Evolutionary conservation across 2,888 invertebrate species (phyloP).

Genomic region (Macrosoma leucophasiata): DNA sequence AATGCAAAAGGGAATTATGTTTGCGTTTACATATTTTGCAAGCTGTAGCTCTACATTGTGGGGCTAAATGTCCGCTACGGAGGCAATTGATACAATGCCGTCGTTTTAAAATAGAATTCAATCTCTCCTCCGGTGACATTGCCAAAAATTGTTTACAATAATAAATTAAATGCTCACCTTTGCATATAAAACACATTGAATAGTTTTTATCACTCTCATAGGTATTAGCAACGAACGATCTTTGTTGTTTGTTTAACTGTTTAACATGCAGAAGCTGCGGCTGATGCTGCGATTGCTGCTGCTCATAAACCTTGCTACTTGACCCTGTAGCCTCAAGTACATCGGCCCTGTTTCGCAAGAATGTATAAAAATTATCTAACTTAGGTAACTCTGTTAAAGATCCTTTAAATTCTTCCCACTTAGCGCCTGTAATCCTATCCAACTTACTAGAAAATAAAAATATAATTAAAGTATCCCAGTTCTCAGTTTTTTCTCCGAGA

Average conservation of each 20-base stretch:
- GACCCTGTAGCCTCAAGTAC: constrained; percentile 4
- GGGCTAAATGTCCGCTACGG: constrained; percentile 11
- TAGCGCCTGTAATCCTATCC: neutral
- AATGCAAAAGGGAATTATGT: constrained; percentile 6
- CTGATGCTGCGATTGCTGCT: constrained; percentile 5
- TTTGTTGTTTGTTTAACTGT: constrained; percentile 5
- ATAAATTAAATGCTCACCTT: neutral
- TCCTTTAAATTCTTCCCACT: constrained; percentile 4
- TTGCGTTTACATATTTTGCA: constrained; percentile 6
- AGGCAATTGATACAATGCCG: constrained; percentile 6
- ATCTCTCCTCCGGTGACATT: constrained; percentile 6
- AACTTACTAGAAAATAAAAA: constrained; percentile 6
- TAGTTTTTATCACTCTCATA: neutral
- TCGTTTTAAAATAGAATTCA: constrained; percentile 1
- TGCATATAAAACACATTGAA: neutral
- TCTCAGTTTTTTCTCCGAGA: constrained; percentile 8
- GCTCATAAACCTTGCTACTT: neutral
- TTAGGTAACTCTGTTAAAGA: constrained; percentile 2
- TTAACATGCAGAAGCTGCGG: constrained; percentile 1
- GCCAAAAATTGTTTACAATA: constrained; percentile 2
- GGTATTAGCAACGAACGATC: constrained; percentile 2
- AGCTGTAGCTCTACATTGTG: constrained; percentile 3
- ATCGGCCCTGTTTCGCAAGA: constrained; percentile 3
- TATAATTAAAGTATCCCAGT: constrained; percentile 6
- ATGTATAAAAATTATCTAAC: constrained; percentile 5